Evolutionary conservation across 1,140 invertebrate genomes (phyloP), one percentile per base, ranked within the genome.

Genomic region (Drosophila mayri): DNA sequence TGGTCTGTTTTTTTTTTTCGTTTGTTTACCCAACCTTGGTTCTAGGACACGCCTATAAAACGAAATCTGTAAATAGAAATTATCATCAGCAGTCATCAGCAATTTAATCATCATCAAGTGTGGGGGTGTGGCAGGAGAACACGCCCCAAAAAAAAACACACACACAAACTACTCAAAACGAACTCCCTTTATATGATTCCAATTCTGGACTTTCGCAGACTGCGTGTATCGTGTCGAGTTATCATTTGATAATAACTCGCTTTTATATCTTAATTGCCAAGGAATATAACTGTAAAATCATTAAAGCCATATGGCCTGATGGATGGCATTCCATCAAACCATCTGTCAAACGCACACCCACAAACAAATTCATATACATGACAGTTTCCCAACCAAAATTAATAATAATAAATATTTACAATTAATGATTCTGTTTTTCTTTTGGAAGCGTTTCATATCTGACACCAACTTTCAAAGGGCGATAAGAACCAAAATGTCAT

Each of bases 1-100:
- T 58, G 68, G 25, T 58, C 61, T 67, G 28, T 67, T 20, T 47
- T 66, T n/a, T 40, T 49, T 22, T 70, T 60, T 49, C 16, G 28
- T 62, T 62, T 52, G 64, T 79, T 86, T 87, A 87, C 83, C 80
- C 66, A 83, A 65, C 60, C 72, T 75, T 76, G 71, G 63, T 74
- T 65, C 82, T 90, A 87, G 70, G 76, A 90, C 81, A 71, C 85
- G 76, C 62, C 77, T 90, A 81, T 76, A 66, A 80, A 83, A 73
- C 64, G 72, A 80, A 80, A 87, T 87, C 84, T 87, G 84, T 82
- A 87, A 87, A 87, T 90, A 87, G 84, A 87, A 90, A 90, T 85
- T 67, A 81, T 79, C 70, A 84, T 86, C 86, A 87, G 82, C 80
- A 65, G 57, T 38, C 46, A 77, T 78, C 74, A 78, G 37, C 46